Evolutionary conservation across 2,888 invertebrate species (phyloP).

Genomic region (Lydus trimaculatus): DNA sequence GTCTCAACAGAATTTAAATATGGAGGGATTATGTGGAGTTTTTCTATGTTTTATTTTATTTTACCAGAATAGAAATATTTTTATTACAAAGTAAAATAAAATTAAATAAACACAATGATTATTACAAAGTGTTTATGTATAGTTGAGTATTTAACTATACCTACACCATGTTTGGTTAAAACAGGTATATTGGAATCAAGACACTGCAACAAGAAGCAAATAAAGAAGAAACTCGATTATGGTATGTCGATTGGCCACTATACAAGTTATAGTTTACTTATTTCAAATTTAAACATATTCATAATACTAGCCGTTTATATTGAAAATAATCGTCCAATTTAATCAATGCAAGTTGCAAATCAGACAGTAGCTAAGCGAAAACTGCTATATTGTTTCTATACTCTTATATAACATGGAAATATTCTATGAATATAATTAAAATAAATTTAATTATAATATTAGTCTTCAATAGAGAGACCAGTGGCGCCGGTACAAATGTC

Average conservation of each 20-base stretch:
- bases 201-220: background rate
- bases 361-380: background rate
- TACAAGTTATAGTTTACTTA: background rate
- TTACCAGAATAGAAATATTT: too few relatives aligned
- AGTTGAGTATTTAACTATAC: background rate
- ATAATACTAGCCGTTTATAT: background rate
- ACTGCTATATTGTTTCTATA: background rate
- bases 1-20: slow-evolving; percentile 31
- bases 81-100: background rate
- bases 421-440: slow-evolving; percentile 4
- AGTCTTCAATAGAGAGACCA: background rate
- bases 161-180: background rate
- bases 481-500: background rate
- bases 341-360: background rate
- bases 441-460: background rate
- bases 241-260: background rate
- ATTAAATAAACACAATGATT: background rate
- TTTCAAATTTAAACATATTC: slow-evolving; percentile 5
- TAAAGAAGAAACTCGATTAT: background rate
- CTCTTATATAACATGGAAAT: background rate
- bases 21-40: background rate
- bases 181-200: background rate
- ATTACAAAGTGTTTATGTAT: background rate
- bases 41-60: too few relatives aligned
- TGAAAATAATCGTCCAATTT: background rate